A percentile compares a stretch with the other conserved stretches of the same genome.
phyloP scores from a whole-genome alignment of 2,888 invertebrate species.

The Sphinx pinastri region DNA sequence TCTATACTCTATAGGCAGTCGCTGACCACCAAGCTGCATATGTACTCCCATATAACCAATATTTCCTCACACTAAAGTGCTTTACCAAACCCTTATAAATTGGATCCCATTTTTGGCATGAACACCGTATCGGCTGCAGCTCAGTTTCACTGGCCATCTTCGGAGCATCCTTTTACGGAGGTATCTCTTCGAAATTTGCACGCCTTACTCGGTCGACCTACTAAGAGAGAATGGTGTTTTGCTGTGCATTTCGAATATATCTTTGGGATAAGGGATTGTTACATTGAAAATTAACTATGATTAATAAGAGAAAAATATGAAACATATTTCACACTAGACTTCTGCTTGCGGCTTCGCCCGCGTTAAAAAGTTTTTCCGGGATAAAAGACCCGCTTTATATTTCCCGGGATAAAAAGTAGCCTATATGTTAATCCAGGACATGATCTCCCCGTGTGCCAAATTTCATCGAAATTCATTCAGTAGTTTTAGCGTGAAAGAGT shows the following conservation, averaged over 20 bases:
- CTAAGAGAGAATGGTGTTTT: neutral
- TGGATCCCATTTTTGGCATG: neutral
- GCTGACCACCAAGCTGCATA: too few relatives aligned
- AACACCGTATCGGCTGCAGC: neutral
- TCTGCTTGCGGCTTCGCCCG: too few relatives aligned
- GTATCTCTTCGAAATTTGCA: constrained; percentile 8
- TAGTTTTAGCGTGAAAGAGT: too few relatives aligned
- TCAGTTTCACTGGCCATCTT: constrained; percentile 9
- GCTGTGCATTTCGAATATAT: neutral
- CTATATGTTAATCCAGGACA: too few relatives aligned
- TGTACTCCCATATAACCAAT: neutral
- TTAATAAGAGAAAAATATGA: too few relatives aligned
- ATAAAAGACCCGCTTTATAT: too few relatives aligned
- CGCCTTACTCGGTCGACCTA: constrained; percentile 5
- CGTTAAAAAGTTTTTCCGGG: too few relatives aligned
- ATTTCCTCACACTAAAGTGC: neutral
- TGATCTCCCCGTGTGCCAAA: too few relatives aligned
- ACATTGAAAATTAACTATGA: neutral
- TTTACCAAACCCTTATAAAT: neutral
- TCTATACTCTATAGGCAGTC: too few relatives aligned
- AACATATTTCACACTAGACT: too few relatives aligned
- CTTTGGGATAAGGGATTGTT: neutral
- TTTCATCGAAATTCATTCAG: too few relatives aligned
- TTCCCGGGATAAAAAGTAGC: too few relatives aligned
- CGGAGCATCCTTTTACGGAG: neutral